Percentiles rank a stretch among this genome's conserved stretches.
Evolutionary conservation across 2,888 invertebrate genomes (phyloP).

Genomic region (Pammene fasciana): DNA sequence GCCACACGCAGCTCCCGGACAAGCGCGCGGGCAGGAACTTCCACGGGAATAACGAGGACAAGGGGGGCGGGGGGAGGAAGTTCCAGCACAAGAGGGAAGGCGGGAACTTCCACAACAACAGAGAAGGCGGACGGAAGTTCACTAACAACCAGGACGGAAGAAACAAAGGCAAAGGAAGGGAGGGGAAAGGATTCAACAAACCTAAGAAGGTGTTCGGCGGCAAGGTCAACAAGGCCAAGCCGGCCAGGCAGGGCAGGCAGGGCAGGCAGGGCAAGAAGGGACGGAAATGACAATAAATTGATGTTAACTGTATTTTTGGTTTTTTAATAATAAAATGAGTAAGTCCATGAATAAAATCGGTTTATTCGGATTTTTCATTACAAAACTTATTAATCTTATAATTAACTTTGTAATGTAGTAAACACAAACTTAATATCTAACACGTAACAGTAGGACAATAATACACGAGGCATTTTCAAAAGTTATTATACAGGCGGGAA

Average conservation of each 20-base stretch:
- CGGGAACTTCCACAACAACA: conserved; percentile 41
- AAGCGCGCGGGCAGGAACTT: conserved; percentile 53
- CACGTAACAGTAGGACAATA: conserved; percentile 4
- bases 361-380: conserved; percentile 33
- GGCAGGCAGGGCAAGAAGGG: conserved; percentile 60
- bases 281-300: conserved; percentile 53
- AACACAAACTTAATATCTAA: conserved; percentile 32
- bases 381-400: conserved; percentile 26
- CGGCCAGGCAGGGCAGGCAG: conserved; percentile 58
- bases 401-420: conserved; percentile 24
- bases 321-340: too few species aligned
- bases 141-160: conserved; percentile 46
- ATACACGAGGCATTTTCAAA: conserved; percentile 4
- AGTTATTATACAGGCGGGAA: conserved; percentile 23
- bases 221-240: conserved; percentile 67
- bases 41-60: conserved; percentile 39
- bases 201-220: conserved; percentile 71
- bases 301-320: background rate
- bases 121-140: conserved; percentile 43
- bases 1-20: conserved; percentile 38
- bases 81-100: conserved; percentile 34
- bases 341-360: too few species aligned
- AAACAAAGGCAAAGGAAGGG: conserved; percentile 47
- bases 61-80: conserved; percentile 44
- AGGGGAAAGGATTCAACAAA: conserved; percentile 52